A percentile compares a stretch with the other conserved stretches of the same genome.
phyloP scores from a whole-genome alignment of 2,888 invertebrate species.

The Xanthia icteritia region DNA sequence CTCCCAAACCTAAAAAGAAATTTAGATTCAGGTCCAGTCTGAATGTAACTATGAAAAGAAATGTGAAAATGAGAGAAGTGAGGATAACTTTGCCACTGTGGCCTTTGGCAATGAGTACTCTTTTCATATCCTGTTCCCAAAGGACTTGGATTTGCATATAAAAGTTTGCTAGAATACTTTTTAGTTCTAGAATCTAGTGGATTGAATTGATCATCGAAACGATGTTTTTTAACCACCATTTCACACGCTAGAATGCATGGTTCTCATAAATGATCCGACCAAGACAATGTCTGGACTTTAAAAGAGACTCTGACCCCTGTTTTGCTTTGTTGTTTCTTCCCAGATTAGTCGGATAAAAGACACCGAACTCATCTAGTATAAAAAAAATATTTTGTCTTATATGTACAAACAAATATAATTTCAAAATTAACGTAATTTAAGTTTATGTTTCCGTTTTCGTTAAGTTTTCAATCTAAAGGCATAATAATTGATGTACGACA shows the following conservation, averaged over 20 bases:
- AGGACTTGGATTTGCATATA: conserved; percentile 23
- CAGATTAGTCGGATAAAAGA: too few species aligned
- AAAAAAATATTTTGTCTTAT: neutral
- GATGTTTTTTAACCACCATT: neutral
- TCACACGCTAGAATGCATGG: neutral
- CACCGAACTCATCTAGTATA: accelerated
- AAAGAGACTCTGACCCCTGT: too few species aligned
- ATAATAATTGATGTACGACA: conserved; percentile 27
- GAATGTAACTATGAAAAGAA: conserved; percentile 49
- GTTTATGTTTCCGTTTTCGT: conserved; percentile 8
- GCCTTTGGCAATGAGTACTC: conserved; percentile 42
- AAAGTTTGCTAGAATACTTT: neutral
- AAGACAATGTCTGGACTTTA: neutral
- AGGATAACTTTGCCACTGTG: conserved; percentile 8
- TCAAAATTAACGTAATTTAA: neutral
- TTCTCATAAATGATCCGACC: neutral
- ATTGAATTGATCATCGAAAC: neutral
- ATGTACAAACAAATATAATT: neutral
- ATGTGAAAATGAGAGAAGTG: conserved; percentile 28
- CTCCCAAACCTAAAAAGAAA: conserved; percentile 32
- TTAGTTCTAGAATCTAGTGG: neutral
- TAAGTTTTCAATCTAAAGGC: neutral
- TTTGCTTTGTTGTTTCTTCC: too few species aligned
- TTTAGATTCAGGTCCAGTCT: conserved; percentile 41
- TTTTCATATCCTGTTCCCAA: conserved; percentile 34